phyloP scores from a whole-genome alignment of 2,888 invertebrate genomes.

The Rotaria macrura region DNA sequence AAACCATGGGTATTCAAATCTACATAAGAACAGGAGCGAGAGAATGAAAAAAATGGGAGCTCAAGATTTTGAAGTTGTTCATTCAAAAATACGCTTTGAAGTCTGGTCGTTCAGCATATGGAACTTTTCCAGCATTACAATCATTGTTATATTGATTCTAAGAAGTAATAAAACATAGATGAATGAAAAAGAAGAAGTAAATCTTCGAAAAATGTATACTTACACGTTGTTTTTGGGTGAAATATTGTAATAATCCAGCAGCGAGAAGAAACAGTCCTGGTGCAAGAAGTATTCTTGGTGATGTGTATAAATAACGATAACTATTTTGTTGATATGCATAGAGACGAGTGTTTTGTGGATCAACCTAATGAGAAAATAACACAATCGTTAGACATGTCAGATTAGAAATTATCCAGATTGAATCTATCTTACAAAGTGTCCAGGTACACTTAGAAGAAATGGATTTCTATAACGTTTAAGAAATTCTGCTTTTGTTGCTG shows the following conservation, averaged over 20 bases:
- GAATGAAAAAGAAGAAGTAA: neutral
- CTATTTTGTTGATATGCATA: slow-evolving; percentile 16
- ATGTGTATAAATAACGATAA: neutral
- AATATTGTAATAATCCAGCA: neutral
- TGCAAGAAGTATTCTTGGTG: neutral
- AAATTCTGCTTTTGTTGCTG: neutral
- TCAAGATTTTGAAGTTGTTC: neutral
- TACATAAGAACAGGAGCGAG: neutral
- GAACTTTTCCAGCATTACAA: neutral
- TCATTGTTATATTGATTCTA: neutral
- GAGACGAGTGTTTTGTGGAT: neutral
- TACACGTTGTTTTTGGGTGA: neutral
- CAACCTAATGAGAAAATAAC: neutral
- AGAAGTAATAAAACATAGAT: neutral
- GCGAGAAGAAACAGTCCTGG: neutral
- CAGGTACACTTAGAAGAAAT: neutral
- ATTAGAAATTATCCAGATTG: neutral
- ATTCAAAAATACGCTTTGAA: neutral
- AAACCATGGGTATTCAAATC: neutral
- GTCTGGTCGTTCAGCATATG: neutral
- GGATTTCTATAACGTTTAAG: neutral
- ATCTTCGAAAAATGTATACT: no score
- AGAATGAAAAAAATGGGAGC: neutral
- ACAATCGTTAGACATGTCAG: neutral
- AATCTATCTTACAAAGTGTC: neutral